Evolutionary conservation across 2,113 vertebrate species (phyloP).

Genomic region (Psilopsiagon aurifrons): DNA sequence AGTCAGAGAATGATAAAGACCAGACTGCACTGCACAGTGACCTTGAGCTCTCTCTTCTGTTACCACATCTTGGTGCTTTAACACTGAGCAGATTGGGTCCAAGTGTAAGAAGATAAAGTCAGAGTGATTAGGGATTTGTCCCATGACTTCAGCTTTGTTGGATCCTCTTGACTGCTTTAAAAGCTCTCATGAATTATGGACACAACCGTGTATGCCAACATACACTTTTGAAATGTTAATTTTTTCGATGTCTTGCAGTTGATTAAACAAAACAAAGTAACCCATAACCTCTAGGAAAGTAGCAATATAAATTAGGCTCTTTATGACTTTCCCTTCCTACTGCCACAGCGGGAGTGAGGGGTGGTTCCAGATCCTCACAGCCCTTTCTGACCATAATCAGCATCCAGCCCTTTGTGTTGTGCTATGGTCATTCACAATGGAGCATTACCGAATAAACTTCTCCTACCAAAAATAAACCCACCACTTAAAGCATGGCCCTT

Average conservation of each 20-base stretch:
- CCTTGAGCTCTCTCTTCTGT: conserved; percentile 16
- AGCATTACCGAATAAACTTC: not conserved
- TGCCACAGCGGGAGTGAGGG: accelerated
- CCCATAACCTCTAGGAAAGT: not conserved
- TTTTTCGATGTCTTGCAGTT: not conserved
- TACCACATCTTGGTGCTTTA: not conserved
- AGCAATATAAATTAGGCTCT: not conserved
- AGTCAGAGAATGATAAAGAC: not conserved
- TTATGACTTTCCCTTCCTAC: not conserved
- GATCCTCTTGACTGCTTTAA: conserved; percentile 5
- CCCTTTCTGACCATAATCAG: not conserved
- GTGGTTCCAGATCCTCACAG: not conserved
- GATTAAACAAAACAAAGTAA: not conserved
- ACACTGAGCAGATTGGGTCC: conserved; percentile 29
- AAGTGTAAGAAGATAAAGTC: conserved; percentile 58
- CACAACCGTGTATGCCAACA: not conserved
- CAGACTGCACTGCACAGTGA: not conserved
- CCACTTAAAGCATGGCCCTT: not conserved
- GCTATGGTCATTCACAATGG: accelerated
- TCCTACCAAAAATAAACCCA: not conserved
- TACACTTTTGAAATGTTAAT: conserved; percentile 9
- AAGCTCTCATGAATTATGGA: conserved; percentile 32
- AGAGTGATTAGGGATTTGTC: conserved; percentile 55
- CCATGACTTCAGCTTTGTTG: conserved; percentile 14
- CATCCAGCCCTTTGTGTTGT: not conserved